These are phyloP conservation scores for Trichonephila inaurata DNA, from an alignment of 1,140 invertebrate species.

Conservation along the genomic window DNA sequence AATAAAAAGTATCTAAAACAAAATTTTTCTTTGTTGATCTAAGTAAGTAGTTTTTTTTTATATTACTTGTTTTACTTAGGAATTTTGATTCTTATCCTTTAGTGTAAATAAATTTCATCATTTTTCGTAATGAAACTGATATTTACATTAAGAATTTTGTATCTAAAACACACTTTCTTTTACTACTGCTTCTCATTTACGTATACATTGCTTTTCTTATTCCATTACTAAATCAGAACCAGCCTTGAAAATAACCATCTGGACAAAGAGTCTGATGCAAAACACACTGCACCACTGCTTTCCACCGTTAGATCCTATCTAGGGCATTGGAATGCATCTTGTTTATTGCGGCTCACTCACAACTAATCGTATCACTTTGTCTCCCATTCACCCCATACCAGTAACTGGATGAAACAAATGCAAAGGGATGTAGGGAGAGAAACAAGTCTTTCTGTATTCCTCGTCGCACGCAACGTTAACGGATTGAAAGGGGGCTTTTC, in stretches of 20 bases:
- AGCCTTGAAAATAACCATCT: not conserved
- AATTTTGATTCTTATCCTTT: too few relatives aligned
- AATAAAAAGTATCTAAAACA: too few relatives aligned
- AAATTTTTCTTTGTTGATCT: too few relatives aligned
- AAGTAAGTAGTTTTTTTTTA: too few relatives aligned
- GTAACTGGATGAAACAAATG: slow-evolving; percentile 45
- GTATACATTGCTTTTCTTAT: too few relatives aligned
- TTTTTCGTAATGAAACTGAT: too few relatives aligned
- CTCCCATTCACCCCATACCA: not conserved
- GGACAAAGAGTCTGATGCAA: not conserved
- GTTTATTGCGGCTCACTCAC: slow-evolving; percentile 19
- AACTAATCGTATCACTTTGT: slow-evolving; percentile 34
- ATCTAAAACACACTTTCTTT: too few relatives aligned
- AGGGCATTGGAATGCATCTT: not conserved
- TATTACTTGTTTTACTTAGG: too few relatives aligned
- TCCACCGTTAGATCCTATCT: not conserved
- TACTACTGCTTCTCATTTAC: too few relatives aligned
- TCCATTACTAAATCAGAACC: too few relatives aligned
- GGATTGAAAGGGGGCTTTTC: not conserved
- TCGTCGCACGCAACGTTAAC: slow-evolving; percentile 29
- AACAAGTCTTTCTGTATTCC: not conserved
- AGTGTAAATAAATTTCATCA: too few relatives aligned
- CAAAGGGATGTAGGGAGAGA: not conserved
- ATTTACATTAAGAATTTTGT: too few relatives aligned
- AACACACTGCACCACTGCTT: not conserved